Evolutionary conservation across 2,113 vertebrate genomes (phyloP).

Genomic region (Lota lota): DNA sequence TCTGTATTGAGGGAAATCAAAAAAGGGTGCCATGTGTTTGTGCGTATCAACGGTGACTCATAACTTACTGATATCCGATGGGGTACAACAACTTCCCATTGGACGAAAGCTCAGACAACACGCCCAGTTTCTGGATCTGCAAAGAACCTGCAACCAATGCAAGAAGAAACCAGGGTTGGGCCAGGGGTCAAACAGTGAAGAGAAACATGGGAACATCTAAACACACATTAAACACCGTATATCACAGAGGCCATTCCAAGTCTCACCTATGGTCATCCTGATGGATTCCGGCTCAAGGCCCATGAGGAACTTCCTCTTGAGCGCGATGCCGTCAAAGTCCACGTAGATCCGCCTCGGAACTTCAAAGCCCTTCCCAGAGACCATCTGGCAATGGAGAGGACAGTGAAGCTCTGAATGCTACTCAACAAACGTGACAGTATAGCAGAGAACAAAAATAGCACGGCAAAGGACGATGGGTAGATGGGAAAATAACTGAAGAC

Average conservation of each 20-base stretch:
- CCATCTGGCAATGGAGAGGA: conserved; percentile 64
- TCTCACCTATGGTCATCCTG: conserved; percentile 86
- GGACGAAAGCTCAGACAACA: conserved; percentile 83
- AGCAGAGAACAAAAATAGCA: no score
- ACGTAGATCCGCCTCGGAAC: conserved; percentile 86
- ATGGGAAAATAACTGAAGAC: not conserved
- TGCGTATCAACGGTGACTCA: not conserved
- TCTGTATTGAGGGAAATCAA: not conserved
- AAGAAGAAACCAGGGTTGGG: no score
- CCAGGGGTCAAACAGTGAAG: no score
- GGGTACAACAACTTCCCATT: conserved; percentile 84
- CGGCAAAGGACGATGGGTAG: not conserved
- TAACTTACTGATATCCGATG: conserved; percentile 87
- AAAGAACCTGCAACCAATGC: conserved; percentile 75
- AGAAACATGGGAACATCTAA: not conserved
- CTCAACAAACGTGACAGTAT: not conserved
- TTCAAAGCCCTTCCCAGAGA: conserved; percentile 79
- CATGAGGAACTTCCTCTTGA: conserved; percentile 86
- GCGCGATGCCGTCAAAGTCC: conserved; percentile 89
- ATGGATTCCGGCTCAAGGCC: conserved; percentile 86
- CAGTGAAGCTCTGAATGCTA: not conserved
- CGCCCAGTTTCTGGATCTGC: conserved; percentile 82
- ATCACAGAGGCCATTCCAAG: not conserved
- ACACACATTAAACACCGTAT: conserved; percentile 1
- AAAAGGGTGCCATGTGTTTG: not conserved